Conservation (phyloP, 2,797 vertebrate genomes). For the Cossypha dichroa region DNA sequence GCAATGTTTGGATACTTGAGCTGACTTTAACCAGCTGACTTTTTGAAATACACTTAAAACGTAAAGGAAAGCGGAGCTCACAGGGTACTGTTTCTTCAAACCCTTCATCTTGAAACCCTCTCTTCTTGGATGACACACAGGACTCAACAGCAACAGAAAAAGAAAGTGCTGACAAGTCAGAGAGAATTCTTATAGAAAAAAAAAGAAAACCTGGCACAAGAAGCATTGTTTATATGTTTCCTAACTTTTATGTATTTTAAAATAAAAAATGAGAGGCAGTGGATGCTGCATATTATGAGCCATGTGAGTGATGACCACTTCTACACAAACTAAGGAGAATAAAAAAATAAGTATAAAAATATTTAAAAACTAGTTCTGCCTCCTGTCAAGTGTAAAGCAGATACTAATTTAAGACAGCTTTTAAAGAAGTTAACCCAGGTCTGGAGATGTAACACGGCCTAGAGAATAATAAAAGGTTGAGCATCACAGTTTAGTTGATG, state of each 20-base stretch:
- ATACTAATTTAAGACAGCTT: not conserved
- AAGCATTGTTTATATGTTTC: slow-evolving; percentile 10
- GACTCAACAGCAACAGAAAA: not conserved
- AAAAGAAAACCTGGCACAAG: slow-evolving; percentile 6
- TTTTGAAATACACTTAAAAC: not conserved
- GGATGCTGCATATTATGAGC: not conserved
- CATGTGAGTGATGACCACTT: not conserved
- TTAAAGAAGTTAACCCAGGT: not conserved
- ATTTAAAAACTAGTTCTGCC: not conserved
- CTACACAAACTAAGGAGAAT: slow-evolving; percentile 7
- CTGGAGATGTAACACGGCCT: not conserved
- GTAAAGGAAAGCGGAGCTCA: rapidly evolving
- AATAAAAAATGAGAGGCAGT: slow-evolving; percentile 19
- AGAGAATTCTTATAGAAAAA: slow-evolving; percentile 3
- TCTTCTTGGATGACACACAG: not conserved
- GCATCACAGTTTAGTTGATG: not conserved
- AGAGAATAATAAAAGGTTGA: not conserved
- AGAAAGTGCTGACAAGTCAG: not conserved
- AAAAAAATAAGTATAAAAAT: not conserved
- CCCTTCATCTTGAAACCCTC: not conserved
- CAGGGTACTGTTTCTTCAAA: not conserved
- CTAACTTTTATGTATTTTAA: slow-evolving; percentile 30
- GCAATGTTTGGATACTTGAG: not conserved
- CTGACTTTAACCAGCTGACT: slow-evolving; percentile 42
- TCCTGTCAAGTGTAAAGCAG: slow-evolving; percentile 14